Evolutionary conservation across 2,888 invertebrate genomes (phyloP).

Genomic region (Cosmia trapezina): DNA sequence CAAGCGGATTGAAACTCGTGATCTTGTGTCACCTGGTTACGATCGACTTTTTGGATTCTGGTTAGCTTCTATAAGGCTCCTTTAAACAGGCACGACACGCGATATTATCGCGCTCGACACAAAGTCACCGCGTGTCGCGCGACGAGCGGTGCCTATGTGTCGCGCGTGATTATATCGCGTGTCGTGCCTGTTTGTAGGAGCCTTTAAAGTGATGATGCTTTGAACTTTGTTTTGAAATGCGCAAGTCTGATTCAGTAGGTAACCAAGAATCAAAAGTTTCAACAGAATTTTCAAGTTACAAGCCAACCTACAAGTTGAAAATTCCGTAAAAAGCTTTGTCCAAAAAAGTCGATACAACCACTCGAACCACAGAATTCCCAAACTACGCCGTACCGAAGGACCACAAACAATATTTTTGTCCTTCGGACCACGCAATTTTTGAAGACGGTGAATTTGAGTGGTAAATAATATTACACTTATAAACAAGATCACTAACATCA

Average conservation of each 20-base stretch:
- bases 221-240: conserved; percentile 14
- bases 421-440: conserved; percentile 18
- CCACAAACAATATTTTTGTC: conserved; percentile 24
- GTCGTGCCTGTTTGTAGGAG: no score
- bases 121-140: no score
- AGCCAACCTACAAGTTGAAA: conserved; percentile 42
- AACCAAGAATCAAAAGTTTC: conserved; percentile 52
- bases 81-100: no score
- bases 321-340: conserved; percentile 47
- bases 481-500: conserved; percentile 86
- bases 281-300: conserved; percentile 51
- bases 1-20: conserved; percentile 82
- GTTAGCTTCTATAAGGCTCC: conserved; percentile 6
- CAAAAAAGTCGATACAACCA: conserved; percentile 49
- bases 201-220: no score
- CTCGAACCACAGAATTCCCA: conserved; percentile 29
- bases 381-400: conserved; percentile 11
- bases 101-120: no score
- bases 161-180: no score
- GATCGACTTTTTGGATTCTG: conserved; percentile 56
- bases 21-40: conserved; percentile 75
- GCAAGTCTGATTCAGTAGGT: conserved; percentile 3
- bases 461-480: conserved; percentile 45
- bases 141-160: no score
- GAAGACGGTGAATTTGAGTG: conserved; percentile 29